Percentiles rank a stretch among this genome's conserved stretches.
Evolutionary conservation across 2,113 vertebrate genomes (phyloP).

Genomic region (Gadus macrocephalus): DNA sequence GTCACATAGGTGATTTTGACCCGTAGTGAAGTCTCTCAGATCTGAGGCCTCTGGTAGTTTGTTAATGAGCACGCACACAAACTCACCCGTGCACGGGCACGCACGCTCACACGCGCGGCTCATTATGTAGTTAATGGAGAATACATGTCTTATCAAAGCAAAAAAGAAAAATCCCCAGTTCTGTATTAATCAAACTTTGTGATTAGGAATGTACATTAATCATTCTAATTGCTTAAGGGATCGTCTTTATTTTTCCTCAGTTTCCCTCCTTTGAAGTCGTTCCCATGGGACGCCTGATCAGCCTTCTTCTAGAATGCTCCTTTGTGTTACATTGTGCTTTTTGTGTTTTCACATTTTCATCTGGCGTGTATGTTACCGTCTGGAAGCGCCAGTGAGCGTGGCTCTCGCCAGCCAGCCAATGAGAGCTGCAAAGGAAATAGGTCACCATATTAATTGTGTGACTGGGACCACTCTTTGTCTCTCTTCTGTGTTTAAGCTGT

Average conservation of each 20-base stretch:
- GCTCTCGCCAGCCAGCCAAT: not conserved
- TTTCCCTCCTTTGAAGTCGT: no score
- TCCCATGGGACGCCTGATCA: no score
- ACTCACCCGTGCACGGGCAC: not conserved
- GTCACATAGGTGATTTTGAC: conserved; percentile 58
- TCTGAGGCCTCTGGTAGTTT: conserved; percentile 45
- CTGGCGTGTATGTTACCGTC: no score
- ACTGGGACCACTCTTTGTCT: no score
- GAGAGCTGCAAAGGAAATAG: no score
- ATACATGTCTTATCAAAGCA: not conserved
- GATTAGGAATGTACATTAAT: not conserved
- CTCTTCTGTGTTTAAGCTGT: not conserved
- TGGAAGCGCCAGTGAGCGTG: not conserved
- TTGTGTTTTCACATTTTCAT: no score
- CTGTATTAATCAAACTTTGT: not conserved
- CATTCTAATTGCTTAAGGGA: not conserved
- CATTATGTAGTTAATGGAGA: not conserved
- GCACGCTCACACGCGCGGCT: conserved; percentile 5
- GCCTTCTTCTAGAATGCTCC: no score
- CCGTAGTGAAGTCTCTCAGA: conserved; percentile 56
- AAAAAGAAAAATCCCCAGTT: not conserved
- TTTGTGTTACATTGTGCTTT: no score
- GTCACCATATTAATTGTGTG: no score
- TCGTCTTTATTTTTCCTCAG: no score
- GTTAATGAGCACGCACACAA: conserved; percentile 46